These are phyloP conservation scores for Nautilus pompilius DNA, from an alignment of 1,140 invertebrate genomes.

Conservation along the genomic window DNA sequence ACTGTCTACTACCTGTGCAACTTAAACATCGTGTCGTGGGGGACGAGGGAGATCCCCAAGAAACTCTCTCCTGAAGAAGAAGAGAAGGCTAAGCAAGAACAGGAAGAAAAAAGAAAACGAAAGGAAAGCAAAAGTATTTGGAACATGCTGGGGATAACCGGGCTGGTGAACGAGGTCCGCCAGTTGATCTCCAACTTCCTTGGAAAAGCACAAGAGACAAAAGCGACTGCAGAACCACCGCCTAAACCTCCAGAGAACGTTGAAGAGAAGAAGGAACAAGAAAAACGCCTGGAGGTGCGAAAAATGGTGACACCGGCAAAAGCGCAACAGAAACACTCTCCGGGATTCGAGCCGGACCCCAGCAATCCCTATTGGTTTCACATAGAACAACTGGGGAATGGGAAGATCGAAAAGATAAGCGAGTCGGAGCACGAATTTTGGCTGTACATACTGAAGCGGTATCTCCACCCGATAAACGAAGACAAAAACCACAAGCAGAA, in stretches of 20 bases:
- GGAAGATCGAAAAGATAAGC: constrained; percentile 53
- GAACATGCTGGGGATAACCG: constrained; percentile 31
- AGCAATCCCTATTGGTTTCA: constrained; percentile 36
- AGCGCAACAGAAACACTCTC: constrained; percentile 16
- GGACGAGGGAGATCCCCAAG: constrained; percentile 92
- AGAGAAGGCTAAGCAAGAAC: constrained; percentile 21
- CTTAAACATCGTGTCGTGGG: constrained; percentile 97
- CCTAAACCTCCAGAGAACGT: background rate
- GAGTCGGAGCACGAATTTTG: constrained; percentile 84
- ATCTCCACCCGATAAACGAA: constrained; percentile 89
- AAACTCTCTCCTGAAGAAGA: constrained; percentile 56
- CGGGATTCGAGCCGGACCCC: constrained; percentile 37
- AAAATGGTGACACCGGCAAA: constrained; percentile 12
- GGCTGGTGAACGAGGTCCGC: constrained; percentile 32
- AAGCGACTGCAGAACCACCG: no score
- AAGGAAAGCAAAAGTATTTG: constrained; percentile 36
- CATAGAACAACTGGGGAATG: constrained; percentile 30
- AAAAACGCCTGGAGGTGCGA: constrained; percentile 1
- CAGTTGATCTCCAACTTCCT: constrained; percentile 32
- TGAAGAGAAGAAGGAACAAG: constrained; percentile 9
- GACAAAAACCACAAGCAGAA: constrained; percentile 82
- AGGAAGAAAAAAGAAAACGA: constrained; percentile 37
- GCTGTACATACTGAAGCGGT: constrained; percentile 90
- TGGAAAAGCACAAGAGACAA: constrained; percentile 24
- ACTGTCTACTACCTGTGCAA: constrained; percentile 98